phyloP scores from a whole-genome alignment of 2,797 vertebrate species.

The Coregonus ussuriensis region DNA sequence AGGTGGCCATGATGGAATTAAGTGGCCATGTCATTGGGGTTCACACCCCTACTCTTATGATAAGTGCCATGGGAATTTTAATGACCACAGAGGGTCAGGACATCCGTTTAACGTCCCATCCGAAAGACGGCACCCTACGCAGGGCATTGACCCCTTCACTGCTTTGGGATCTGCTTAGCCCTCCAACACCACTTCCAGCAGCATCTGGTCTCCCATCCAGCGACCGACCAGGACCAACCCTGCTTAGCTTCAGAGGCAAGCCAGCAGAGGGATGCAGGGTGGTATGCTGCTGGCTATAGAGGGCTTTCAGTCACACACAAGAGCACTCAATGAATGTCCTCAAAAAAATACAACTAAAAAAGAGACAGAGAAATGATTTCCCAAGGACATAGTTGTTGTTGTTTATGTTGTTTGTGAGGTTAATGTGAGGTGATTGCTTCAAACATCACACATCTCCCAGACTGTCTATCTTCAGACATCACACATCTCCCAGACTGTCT shows the following conservation, averaged over 20 bases:
- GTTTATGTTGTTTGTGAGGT: constrained; percentile 17
- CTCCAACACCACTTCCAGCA: no score
- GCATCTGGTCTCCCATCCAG: no score
- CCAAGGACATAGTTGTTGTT: not conserved
- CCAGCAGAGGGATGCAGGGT: no score
- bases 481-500: constrained; percentile 8
- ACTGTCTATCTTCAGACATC: not conserved
- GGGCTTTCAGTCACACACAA: constrained; percentile 1
- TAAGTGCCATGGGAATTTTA: no score
- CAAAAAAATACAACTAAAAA: not conserved
- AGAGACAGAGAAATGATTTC: not conserved
- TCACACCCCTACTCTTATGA: no score
- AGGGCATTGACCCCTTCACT: no score
- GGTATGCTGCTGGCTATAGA: not conserved
- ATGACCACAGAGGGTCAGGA: no score
- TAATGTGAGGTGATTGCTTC: constrained; percentile 25
- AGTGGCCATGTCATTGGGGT: no score
- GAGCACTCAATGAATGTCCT: not conserved
- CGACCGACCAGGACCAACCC: no score
- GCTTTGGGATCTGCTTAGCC: no score
- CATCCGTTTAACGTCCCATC: not conserved
- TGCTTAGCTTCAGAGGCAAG: no score
- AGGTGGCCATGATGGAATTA: no score
- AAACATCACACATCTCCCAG: constrained; percentile 8
- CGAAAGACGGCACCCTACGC: not conserved